Conservation (phyloP, 2,888 invertebrate genomes). For the Ichneumoninae sp. region DNA sequence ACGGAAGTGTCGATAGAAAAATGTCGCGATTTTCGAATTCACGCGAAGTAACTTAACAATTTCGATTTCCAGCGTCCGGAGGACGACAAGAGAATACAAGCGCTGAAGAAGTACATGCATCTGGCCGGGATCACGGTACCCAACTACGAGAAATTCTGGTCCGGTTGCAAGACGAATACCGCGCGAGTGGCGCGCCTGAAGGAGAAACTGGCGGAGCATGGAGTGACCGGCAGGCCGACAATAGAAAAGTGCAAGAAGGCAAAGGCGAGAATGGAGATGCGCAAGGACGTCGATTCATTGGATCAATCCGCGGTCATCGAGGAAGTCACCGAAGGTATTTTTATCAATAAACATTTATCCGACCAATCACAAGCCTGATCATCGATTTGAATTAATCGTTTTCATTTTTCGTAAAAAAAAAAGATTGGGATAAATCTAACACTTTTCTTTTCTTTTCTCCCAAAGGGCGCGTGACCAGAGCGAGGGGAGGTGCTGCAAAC, state of each 20-base stretch:
- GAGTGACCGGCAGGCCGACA: slow-evolving; percentile 77
- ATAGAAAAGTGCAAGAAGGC: slow-evolving; percentile 78
- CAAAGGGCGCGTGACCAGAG: slow-evolving; percentile 70
- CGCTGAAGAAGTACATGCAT: slow-evolving; percentile 76
- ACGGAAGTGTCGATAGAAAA: not conserved
- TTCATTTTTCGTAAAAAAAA: too few relatives aligned
- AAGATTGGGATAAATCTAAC: not conserved
- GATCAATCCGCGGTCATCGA: slow-evolving; percentile 75
- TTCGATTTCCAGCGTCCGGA: slow-evolving; percentile 69
- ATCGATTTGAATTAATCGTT: not conserved
- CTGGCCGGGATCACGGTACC: slow-evolving; percentile 76
- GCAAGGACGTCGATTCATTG: slow-evolving; percentile 75
- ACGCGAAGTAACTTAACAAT: not conserved
- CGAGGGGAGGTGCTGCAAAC: slow-evolving; percentile 62
- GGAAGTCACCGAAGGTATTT: slow-evolving; percentile 79
- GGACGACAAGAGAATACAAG: slow-evolving; percentile 72
- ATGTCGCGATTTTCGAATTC: not conserved
- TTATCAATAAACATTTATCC: not conserved
- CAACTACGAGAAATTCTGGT: slow-evolving; percentile 76
- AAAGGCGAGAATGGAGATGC: slow-evolving; percentile 72
- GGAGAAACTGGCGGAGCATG: slow-evolving; percentile 77
- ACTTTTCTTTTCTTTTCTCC: not conserved
- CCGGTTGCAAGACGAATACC: slow-evolving; percentile 75
- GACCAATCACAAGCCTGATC: not conserved
- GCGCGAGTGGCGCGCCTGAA: slow-evolving; percentile 74